Percentiles rank a stretch among this genome's conserved stretches.
These are phyloP conservation scores for Gymnocypris eckloni DNA, from an alignment of 2,797 vertebrate genomes.

Conservation along the genomic window DNA sequence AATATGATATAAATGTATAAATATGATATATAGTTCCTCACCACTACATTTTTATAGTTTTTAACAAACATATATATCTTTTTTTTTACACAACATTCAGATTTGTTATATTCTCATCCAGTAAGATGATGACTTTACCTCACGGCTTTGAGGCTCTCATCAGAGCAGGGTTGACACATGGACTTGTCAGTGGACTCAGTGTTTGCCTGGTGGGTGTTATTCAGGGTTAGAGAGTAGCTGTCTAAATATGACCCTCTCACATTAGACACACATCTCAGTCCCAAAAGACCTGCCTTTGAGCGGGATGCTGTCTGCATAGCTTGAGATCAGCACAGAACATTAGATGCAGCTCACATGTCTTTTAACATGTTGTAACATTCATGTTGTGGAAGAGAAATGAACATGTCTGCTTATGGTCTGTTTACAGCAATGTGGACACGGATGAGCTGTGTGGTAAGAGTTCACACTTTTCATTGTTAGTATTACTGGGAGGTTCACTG, in stretches of 20 bases:
- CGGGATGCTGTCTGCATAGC: slow-evolving; percentile 7
- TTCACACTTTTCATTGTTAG: slow-evolving; percentile 6
- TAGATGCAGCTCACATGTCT: neutral
- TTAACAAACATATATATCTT: too few relatives aligned
- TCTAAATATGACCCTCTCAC: slow-evolving; percentile 24
- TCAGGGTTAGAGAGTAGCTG: neutral
- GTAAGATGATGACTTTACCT: slow-evolving; percentile 7
- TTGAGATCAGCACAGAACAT: slow-evolving; percentile 18
- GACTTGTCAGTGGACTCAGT: slow-evolving; percentile 10
- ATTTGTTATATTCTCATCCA: neutral
- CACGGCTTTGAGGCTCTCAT: neutral
- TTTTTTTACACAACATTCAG: neutral
- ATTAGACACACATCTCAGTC: slow-evolving; percentile 10
- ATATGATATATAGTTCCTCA: too few relatives aligned
- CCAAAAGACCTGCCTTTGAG: neutral
- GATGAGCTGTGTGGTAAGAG: slow-evolving; percentile 91
- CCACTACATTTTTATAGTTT: neutral
- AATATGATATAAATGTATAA: neutral
- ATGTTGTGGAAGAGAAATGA: slow-evolving; percentile 19
- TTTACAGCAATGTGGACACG: slow-evolving; percentile 88
- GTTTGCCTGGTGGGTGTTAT: slow-evolving; percentile 33
- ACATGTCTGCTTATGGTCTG: slow-evolving; percentile 47
- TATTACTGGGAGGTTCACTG: neutral
- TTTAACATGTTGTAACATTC: neutral
- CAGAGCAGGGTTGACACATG: slow-evolving; percentile 1